Conservation (phyloP, 1,140 invertebrate genomes). For the Yoshiicerus persimilis region DNA sequence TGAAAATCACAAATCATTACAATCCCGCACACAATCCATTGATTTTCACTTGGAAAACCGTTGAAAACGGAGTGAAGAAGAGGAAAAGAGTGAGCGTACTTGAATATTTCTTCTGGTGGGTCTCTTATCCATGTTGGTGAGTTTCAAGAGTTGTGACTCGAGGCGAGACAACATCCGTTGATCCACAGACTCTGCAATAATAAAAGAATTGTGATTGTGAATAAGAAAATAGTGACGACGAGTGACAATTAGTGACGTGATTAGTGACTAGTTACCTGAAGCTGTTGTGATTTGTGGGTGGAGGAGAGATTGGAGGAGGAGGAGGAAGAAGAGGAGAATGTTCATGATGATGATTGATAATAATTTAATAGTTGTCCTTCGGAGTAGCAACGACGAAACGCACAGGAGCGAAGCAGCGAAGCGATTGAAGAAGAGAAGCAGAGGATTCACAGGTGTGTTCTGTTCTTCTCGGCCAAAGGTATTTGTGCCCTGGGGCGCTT, state of each 20-base stretch:
- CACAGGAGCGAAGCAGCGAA: not conserved
- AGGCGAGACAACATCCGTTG: constrained; percentile 38
- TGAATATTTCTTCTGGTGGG: constrained; percentile 18
- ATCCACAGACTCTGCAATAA: not conserved
- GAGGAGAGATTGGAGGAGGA: not conserved
- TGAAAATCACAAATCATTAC: not conserved
- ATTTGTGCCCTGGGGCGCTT: not conserved
- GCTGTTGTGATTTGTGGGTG: too few relatives aligned
- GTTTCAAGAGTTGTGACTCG: constrained; percentile 45
- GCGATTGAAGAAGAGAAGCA: not conserved
- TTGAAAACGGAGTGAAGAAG: too few relatives aligned
- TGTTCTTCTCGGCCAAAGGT: not conserved
- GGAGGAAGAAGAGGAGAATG: not conserved
- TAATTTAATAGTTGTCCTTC: not conserved
- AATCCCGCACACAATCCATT: too few relatives aligned
- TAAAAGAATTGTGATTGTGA: too few relatives aligned
- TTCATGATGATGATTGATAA: not conserved
- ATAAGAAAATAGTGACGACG: too few relatives aligned
- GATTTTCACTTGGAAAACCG: not conserved
- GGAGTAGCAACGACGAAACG: not conserved
- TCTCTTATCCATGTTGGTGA: constrained; percentile 44
- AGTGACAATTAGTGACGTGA: too few relatives aligned
- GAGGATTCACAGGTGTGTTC: too few relatives aligned
- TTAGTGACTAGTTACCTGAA: too few relatives aligned
- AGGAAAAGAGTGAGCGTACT: too few relatives aligned